A percentile compares a stretch with the other conserved stretches of the same genome.
Conservation (phyloP, 2,888 invertebrate species). For the Synanthedon vespiformis region DNA sequence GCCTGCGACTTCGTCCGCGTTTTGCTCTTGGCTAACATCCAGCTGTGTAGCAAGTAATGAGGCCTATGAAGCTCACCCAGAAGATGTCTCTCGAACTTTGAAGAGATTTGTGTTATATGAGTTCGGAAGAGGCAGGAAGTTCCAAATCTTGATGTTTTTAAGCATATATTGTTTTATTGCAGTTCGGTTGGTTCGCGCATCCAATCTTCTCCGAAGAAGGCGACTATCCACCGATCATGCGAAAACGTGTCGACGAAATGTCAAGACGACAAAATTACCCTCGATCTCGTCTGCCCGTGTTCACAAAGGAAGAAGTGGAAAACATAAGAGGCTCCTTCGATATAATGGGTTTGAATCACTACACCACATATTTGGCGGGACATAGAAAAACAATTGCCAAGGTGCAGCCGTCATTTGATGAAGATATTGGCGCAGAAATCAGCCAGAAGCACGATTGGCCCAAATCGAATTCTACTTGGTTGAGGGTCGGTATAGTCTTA, state of each 20-base stretch:
- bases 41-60: too few relatives aligned
- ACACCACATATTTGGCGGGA: slow-evolving; percentile 69
- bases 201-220: slow-evolving; percentile 74
- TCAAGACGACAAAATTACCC: slow-evolving; percentile 71
- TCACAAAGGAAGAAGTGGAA: slow-evolving; percentile 71
- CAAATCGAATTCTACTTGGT: slow-evolving; percentile 55
- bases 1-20: too few relatives aligned
- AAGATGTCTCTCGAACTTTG: too few relatives aligned
- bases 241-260: slow-evolving; percentile 63
- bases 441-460: slow-evolving; percentile 62
- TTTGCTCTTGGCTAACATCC: too few relatives aligned
- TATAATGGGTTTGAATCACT: slow-evolving; percentile 81
- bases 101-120: too few relatives aligned
- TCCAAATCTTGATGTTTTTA: too few relatives aligned
- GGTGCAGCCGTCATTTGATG: slow-evolving; percentile 33
- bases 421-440: slow-evolving; percentile 44
- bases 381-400: slow-evolving; percentile 24
- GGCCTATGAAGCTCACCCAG: too few relatives aligned
- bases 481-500: slow-evolving; percentile 38
- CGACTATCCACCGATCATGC: slow-evolving; percentile 77
- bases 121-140: too few relatives aligned
- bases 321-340: slow-evolving; percentile 74
- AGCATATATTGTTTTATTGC: too few relatives aligned
- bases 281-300: slow-evolving; percentile 73
- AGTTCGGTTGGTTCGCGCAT: slow-evolving; percentile 76